These are phyloP conservation scores for Andrena praecox DNA, from an alignment of 2,888 invertebrate species.

Conservation along the genomic window DNA sequence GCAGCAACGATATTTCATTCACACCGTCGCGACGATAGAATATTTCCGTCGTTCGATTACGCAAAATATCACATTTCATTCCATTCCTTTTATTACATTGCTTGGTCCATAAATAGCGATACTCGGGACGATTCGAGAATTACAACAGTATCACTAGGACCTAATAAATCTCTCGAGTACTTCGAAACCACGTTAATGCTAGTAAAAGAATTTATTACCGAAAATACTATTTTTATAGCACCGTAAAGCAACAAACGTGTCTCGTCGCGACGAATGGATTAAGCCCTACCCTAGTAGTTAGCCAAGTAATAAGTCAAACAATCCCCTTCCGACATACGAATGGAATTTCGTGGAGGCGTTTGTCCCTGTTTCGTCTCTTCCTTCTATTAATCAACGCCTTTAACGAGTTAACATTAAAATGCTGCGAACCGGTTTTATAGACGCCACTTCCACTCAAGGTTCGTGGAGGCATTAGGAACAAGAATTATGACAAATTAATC, in stretches of 20 bases:
- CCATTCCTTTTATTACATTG: background rate
- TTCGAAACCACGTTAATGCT: background rate
- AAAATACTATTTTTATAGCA: constrained; percentile 31
- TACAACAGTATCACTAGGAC: background rate
- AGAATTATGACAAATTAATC: background rate
- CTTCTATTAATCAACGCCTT: background rate
- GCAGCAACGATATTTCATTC: background rate
- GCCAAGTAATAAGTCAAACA: constrained; percentile 12
- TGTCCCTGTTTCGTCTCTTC: background rate
- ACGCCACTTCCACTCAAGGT: background rate
- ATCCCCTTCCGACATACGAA: background rate
- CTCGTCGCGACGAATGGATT: background rate
- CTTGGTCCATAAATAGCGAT: background rate
- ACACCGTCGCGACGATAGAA: background rate
- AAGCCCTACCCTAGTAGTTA: background rate
- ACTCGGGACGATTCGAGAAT: background rate
- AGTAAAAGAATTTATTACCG: constrained; percentile 30
- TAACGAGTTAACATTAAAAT: background rate
- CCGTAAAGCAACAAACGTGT: constrained; percentile 3
- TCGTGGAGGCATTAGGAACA: background rate
- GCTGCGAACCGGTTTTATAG: constrained; percentile 20
- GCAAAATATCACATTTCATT: background rate
- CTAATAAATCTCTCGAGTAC: constrained; percentile 3
- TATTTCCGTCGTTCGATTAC: background rate
- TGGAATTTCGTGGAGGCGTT: constrained; percentile 1